Percentiles rank a stretch among this genome's conserved stretches.
Evolutionary conservation across 2,797 vertebrate genomes (phyloP).

Genomic region (Phaenicophaeus curvirostris): DNA sequence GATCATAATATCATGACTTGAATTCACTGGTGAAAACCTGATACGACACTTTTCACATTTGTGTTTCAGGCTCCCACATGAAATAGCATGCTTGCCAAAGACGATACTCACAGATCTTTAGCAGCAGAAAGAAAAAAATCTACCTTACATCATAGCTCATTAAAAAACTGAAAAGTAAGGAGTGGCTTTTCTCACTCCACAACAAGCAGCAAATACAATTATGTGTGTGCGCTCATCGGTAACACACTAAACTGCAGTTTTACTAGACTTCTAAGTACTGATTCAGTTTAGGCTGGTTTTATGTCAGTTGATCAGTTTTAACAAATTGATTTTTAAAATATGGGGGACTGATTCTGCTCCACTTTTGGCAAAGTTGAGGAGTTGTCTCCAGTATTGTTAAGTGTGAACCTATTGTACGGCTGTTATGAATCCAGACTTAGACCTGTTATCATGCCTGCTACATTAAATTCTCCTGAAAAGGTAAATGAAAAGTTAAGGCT

Average conservation of each 20-base stretch:
- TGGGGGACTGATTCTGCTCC: neutral
- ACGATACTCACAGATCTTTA: slow-evolving; percentile 37
- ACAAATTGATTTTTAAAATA: slow-evolving; percentile 11
- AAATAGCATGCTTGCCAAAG: slow-evolving; percentile 35
- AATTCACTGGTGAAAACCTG: neutral
- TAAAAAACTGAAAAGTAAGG: slow-evolving; percentile 51
- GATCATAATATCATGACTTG: neutral
- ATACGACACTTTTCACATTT: slow-evolving; percentile 4
- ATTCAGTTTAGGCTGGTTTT: neutral
- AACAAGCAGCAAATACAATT: neutral
- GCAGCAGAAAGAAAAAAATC: neutral
- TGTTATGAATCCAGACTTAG: neutral
- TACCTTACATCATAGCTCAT: slow-evolving; percentile 45
- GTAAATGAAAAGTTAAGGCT: neutral
- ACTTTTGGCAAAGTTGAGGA: neutral
- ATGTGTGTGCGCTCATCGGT: neutral
- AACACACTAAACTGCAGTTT: neutral
- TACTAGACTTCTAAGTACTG: neutral
- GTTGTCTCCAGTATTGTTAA: neutral
- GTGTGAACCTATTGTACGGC: neutral
- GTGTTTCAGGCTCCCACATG: neutral
- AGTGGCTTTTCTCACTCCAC: slow-evolving; percentile 46
- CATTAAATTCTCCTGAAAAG: neutral
- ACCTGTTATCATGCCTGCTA: neutral
- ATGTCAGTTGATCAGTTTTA: neutral